Evolutionary conservation across 2,113 vertebrate species (phyloP), one percentile per base, ranked within the genome.

Genomic region (Cyanoramphus novaezelandiae): DNA sequence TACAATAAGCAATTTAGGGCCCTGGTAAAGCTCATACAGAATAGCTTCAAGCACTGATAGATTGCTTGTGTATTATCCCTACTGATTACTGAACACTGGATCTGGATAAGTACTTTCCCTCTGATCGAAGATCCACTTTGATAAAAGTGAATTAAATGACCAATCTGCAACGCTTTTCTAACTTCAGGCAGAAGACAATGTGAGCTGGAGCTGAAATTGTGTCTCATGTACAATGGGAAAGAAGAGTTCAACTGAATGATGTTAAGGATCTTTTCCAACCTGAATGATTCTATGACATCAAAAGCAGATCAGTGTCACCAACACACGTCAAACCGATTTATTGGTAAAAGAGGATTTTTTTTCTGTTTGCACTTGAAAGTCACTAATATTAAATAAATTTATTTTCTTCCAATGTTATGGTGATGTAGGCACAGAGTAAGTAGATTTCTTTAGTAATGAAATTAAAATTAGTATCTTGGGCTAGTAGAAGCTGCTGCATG

Each of bases 61-160:
- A 92, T 93, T 93, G 69, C 80, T 92, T 62, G 72, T 57, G 81
- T 83, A 49, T 96, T 90, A 96, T 82, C 88, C 68, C 69, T 92
- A 44, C 87, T 90, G 93, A 97, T 96, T 96, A 93, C 92, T 55
- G 88, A 95, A 78, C 43, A 63, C 64, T 86, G 79, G 75, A 95
- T 92, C 85, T 82, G 47, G 69, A 37, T 67, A 93, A 95, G 76
- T 90, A 57, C 69, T 84, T 93, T 86, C 76, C 64, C 24, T 95
- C 79, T 96, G 94, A 91, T 69, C 91, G 95, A 96, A 96, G 76
- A 86, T 44, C 86, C 9, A 84, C 76, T 96, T 95, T 88, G 88
- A 95, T 88, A 82, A 92, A 96, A 94, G 86, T 84, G 24, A 95
- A 94, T 92, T 74, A 90, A 88, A 93, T 60, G 68, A 75, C 76